phyloP scores from a whole-genome alignment of 2,797 vertebrate genomes.

The Neomorphus geoffroyi region DNA sequence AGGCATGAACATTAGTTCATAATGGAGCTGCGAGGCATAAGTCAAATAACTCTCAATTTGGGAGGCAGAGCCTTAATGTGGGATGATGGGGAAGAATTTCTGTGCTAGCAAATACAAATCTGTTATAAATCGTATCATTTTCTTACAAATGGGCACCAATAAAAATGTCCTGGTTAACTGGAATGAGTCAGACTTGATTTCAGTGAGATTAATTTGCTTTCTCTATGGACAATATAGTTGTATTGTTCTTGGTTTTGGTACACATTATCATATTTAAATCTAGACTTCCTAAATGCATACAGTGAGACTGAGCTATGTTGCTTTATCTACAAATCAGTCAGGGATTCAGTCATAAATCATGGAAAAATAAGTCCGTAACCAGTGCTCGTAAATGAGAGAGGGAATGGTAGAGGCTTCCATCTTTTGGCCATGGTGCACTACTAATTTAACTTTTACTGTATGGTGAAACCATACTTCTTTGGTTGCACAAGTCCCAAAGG shows the following conservation, averaged over 20 bases:
- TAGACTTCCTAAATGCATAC: not conserved
- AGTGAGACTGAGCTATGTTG: not conserved
- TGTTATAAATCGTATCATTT: not conserved
- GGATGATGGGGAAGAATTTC: not conserved
- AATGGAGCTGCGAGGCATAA: not conserved
- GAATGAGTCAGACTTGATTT: not conserved
- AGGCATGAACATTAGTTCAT: not conserved
- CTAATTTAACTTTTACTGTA: not conserved
- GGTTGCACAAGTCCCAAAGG: not conserved
- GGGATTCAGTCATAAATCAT: not conserved
- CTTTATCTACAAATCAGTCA: not conserved
- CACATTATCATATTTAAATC: not conserved
- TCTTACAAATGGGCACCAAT: not conserved
- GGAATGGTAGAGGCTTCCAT: not conserved
- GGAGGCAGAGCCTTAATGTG: not conserved
- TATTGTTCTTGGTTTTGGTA: not conserved
- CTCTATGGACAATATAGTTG: not conserved
- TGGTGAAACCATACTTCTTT: not conserved
- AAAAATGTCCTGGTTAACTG: constrained; percentile 11
- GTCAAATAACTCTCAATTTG: not conserved
- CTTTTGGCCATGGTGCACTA: not conserved
- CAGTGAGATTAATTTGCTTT: not conserved
- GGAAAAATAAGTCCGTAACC: not conserved
- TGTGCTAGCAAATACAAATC: not conserved
- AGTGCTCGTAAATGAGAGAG: not conserved